phyloP scores from a whole-genome alignment of 1,140 invertebrate genomes.

The Cotesia chilonis region DNA sequence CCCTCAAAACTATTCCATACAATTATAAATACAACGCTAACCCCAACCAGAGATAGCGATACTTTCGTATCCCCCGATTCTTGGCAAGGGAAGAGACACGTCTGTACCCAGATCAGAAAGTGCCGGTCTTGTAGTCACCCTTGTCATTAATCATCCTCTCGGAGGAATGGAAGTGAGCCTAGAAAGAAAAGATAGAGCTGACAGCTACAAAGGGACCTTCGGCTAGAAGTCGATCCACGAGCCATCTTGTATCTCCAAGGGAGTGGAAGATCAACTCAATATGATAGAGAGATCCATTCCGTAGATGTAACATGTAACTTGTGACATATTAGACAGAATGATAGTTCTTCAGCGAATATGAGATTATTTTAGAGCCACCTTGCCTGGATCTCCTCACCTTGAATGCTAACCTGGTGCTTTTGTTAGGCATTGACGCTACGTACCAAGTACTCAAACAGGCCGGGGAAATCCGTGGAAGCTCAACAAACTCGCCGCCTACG shows the following conservation, averaged over 20 bases:
- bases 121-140: neutral
- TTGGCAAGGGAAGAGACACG: neutral
- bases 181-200: neutral
- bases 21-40: too few species aligned
- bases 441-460: slow-evolving; percentile 94
- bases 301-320: too few species aligned
- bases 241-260: slow-evolving; percentile 40
- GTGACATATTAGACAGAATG: too few species aligned
- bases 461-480: slow-evolving; percentile 76
- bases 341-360: too few species aligned
- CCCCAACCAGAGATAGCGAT: neutral
- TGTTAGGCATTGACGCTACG: slow-evolving; percentile 83
- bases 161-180: too few species aligned
- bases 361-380: too few species aligned
- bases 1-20: too few species aligned
- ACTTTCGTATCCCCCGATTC: neutral
- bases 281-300: too few species aligned
- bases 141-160: neutral
- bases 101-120: slow-evolving; percentile 1
- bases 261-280: too few species aligned
- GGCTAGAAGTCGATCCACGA: too few species aligned
- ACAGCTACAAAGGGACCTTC: too few species aligned
- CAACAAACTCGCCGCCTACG: slow-evolving; percentile 65
- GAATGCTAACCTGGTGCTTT: slow-evolving; percentile 32
- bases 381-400: neutral